Evolutionary conservation across 2,113 vertebrate species (phyloP).

Genomic region (Vidua macroura): DNA sequence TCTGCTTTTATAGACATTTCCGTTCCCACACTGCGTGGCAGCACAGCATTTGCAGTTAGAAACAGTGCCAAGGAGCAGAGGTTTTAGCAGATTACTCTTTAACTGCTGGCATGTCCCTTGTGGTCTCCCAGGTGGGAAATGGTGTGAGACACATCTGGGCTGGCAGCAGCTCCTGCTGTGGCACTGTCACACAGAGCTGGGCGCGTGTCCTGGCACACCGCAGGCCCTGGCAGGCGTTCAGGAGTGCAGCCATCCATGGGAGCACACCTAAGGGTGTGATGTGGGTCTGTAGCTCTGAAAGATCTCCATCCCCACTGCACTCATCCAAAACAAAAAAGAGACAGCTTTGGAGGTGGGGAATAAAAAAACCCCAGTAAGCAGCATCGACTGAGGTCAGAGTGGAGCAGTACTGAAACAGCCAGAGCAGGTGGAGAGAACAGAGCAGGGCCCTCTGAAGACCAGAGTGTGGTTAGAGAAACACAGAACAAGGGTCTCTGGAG

Average conservation of each 20-base stretch:
- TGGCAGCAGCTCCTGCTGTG: neutral
- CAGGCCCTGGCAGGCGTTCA: accelerated
- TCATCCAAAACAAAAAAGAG: neutral
- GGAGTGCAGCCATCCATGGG: neutral
- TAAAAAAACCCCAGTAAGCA: accelerated
- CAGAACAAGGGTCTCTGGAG: neutral
- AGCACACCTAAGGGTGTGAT: neutral
- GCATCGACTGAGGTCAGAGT: neutral
- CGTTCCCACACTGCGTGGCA: accelerated
- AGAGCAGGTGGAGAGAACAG: neutral
- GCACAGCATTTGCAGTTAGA: neutral
- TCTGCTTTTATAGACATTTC: neutral
- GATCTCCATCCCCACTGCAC: neutral
- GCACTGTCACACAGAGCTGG: accelerated
- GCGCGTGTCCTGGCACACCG: neutral
- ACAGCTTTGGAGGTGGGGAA: neutral
- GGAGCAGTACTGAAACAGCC: neutral
- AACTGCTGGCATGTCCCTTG: neutral
- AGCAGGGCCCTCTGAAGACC: neutral
- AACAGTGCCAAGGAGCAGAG: neutral
- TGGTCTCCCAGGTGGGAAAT: accelerated
- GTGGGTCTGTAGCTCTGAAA: neutral
- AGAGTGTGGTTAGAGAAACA: neutral
- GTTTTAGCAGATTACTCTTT: neutral
- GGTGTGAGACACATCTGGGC: neutral